Evolutionary conservation across 2,797 vertebrate genomes (phyloP).

Genomic region (Microctenopoma stevenorrisi): DNA sequence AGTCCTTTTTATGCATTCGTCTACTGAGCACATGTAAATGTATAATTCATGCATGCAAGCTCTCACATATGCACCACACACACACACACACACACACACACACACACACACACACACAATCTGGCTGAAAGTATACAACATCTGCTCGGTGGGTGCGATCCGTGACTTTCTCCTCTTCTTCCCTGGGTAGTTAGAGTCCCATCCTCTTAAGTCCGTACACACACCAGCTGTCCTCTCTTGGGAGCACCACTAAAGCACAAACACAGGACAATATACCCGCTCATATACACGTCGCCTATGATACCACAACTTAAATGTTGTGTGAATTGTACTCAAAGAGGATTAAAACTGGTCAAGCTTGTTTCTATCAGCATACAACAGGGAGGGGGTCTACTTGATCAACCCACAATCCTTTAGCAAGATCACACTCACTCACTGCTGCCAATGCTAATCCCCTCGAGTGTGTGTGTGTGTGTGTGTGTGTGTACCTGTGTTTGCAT

Average conservation of each 20-base stretch:
- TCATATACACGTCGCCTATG: background rate
- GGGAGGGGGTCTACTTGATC: conserved; percentile 33
- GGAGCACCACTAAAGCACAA: conserved; percentile 13
- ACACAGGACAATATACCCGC: conserved; percentile 1
- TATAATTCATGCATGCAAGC: conserved; percentile 5
- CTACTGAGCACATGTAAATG: background rate
- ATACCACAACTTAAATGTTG: conserved; percentile 16
- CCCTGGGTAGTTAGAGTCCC: conserved; percentile 23
- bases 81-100: background rate
- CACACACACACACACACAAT: background rate
- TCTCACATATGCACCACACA: conserved; percentile 7
- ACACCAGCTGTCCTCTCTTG: conserved; percentile 55
- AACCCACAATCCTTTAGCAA: conserved; percentile 49
- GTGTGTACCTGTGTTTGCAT: conserved; percentile 21
- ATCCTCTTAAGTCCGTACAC: conserved; percentile 15
- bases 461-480: conserved; percentile 14
- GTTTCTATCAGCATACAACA: conserved; percentile 30
- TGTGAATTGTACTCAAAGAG: conserved; percentile 52
- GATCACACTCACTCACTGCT: conserved; percentile 56
- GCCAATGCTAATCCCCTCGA: conserved; percentile 59
- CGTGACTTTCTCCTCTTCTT: conserved; percentile 50
- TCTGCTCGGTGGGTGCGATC: conserved; percentile 60
- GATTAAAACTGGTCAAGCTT: conserved; percentile 58
- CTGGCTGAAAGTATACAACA: conserved; percentile 47
- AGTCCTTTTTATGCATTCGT: background rate